phyloP scores from a whole-genome alignment of 1,140 invertebrate species.

The Plectus sambesii region DNA sequence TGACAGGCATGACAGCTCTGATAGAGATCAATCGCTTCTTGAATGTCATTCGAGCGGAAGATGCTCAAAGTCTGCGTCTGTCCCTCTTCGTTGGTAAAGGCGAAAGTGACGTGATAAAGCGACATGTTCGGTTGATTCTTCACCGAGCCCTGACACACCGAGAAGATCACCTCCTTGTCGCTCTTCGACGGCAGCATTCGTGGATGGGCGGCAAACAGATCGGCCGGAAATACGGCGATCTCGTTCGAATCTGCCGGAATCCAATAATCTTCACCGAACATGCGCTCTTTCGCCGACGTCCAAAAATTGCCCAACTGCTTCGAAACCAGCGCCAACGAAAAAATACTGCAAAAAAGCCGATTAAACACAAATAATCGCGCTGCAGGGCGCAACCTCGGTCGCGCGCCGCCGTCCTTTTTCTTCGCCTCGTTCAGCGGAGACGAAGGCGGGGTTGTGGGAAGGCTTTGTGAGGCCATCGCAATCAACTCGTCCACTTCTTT shows the following conservation, averaged over 20 bases:
- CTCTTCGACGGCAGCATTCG: slow-evolving; percentile 6
- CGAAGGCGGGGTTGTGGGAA: too few species aligned
- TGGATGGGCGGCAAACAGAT: slow-evolving; percentile 17
- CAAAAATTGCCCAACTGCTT: slow-evolving; percentile 19
- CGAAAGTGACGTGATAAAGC: slow-evolving; percentile 17
- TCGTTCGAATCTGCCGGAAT: slow-evolving; percentile 17
- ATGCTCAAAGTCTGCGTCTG: too few species aligned
- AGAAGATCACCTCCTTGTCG: slow-evolving; percentile 3
- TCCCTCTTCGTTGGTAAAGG: too few species aligned
- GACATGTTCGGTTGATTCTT: slow-evolving; percentile 15
- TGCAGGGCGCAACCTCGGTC: too few species aligned
- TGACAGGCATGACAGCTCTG: too few species aligned
- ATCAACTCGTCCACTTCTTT: too few species aligned
- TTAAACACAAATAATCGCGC: too few species aligned
- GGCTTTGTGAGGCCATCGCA: too few species aligned
- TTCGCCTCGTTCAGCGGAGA: too few species aligned
- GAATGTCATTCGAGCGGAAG: too few species aligned
- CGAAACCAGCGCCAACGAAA: slow-evolving; percentile 20
- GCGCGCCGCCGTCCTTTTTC: too few species aligned
- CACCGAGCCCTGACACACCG: slow-evolving; percentile 18
- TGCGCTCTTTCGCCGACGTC: slow-evolving; percentile 17
- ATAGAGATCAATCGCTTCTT: too few species aligned
- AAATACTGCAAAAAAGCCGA: slow-evolving; percentile 14
- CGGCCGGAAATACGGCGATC: slow-evolving; percentile 19
- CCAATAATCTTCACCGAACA: slow-evolving; percentile 25